Conservation (phyloP, 2,113 vertebrate genomes). For the Paralichthys olivaceus region DNA sequence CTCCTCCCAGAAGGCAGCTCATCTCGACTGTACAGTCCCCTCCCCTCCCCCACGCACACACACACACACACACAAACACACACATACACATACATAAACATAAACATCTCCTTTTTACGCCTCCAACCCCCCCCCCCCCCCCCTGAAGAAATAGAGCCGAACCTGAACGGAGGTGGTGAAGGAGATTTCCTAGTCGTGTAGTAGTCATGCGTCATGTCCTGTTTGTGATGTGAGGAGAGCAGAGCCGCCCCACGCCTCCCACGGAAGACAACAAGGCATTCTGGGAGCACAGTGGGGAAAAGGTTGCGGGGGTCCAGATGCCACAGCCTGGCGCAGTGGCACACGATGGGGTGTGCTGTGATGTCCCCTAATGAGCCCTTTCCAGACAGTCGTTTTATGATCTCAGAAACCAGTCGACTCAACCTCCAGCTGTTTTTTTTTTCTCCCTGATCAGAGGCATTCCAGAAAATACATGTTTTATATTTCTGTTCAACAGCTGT, state of each 20-base stretch:
- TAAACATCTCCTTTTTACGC: background rate
- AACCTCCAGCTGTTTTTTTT: slow-evolving; percentile 36
- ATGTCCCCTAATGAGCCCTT: slow-evolving; percentile 22
- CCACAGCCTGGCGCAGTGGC: slow-evolving; percentile 40
- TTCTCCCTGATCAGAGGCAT: slow-evolving; percentile 70
- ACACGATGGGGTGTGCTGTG: slow-evolving; percentile 5
- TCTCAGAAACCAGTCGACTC: slow-evolving; percentile 40
- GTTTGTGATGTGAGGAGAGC: slow-evolving; percentile 55
- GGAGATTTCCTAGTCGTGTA: slow-evolving; percentile 38
- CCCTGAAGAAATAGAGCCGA: slow-evolving; percentile 43
- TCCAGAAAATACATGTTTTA: slow-evolving; percentile 78
- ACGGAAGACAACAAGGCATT: slow-evolving; percentile 13
- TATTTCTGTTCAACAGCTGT: slow-evolving; percentile 64
- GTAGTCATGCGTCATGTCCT: slow-evolving; percentile 41
- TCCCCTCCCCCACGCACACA: background rate
- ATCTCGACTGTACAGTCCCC: slow-evolving; percentile 72
- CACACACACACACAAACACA: background rate
- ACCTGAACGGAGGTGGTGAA: slow-evolving; percentile 14
- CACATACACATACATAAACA: background rate
- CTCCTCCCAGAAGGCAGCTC: slow-evolving; percentile 60
- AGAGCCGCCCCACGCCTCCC: slow-evolving; percentile 17
- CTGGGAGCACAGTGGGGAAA: slow-evolving; percentile 40
- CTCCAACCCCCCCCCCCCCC: background rate
- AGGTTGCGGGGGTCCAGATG: background rate
- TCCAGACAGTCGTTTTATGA: slow-evolving; percentile 46